phyloP scores from a whole-genome alignment of 2,113 vertebrate species.

The Microtus pennsylvanicus region DNA sequence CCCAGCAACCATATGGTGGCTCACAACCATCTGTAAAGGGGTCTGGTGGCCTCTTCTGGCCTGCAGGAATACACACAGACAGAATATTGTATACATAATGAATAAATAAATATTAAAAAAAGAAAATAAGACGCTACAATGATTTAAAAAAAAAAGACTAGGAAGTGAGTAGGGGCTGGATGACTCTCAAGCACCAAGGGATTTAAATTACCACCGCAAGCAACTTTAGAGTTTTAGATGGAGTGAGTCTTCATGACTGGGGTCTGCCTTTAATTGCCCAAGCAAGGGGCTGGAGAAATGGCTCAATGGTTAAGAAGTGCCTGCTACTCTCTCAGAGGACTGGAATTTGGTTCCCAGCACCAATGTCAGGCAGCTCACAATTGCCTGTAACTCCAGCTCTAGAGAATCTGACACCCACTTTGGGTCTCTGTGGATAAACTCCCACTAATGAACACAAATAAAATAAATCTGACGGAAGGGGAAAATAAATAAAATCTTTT shows the following conservation, averaged over 20 bases:
- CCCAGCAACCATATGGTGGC: too few species aligned
- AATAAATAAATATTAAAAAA: too few species aligned
- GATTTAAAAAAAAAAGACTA: too few species aligned
- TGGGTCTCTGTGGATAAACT: background rate
- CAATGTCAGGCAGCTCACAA: background rate
- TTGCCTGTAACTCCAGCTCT: background rate
- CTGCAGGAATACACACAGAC: too few species aligned
- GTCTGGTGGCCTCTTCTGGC: too few species aligned
- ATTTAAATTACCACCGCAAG: background rate
- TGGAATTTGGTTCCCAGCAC: background rate
- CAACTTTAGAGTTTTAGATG: background rate
- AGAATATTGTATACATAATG: too few species aligned
- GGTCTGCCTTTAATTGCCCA: background rate
- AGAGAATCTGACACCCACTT: background rate
- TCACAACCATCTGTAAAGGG: too few species aligned
- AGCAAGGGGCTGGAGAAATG: background rate
- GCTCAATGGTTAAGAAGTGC: background rate
- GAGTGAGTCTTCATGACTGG: background rate
- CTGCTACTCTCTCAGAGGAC: background rate
- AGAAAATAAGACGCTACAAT: too few species aligned
- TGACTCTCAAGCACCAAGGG: background rate
- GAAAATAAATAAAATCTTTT: background rate
- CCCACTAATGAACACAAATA: background rate
- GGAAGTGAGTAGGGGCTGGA: background rate
- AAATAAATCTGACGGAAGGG: background rate